Percentiles rank a stretch among this genome's conserved stretches.
Conservation (phyloP, 2,113 vertebrate species). For the Antennarius striatus region DNA sequence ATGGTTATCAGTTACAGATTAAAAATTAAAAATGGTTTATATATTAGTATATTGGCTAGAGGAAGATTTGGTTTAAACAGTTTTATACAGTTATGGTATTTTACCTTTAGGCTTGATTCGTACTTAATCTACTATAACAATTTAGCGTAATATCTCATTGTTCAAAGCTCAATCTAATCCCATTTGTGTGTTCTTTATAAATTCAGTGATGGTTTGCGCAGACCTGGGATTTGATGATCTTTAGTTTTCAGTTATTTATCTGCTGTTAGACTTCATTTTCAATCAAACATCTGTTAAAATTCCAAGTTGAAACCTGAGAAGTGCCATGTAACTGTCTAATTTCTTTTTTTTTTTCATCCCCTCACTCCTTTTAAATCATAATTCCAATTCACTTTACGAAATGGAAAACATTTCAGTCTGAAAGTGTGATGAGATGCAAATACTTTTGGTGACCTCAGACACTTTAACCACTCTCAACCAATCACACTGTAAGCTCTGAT, state of each 20-base stretch:
- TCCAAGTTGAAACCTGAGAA: slow-evolving; percentile 58
- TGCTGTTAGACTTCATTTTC: slow-evolving; percentile 40
- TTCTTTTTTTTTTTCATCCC: not conserved
- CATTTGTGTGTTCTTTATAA: slow-evolving; percentile 44
- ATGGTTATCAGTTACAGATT: slow-evolving; percentile 53
- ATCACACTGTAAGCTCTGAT: slow-evolving; percentile 65
- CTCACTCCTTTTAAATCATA: slow-evolving; percentile 46
- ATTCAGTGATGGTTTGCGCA: slow-evolving; percentile 44
- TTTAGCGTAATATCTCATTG: slow-evolving; percentile 42
- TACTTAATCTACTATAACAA: slow-evolving; percentile 53
- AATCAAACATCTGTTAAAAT: slow-evolving; percentile 48
- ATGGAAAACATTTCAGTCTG: slow-evolving; percentile 25
- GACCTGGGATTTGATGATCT: slow-evolving; percentile 44
- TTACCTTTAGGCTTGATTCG: slow-evolving; percentile 57
- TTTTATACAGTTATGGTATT: slow-evolving; percentile 55
- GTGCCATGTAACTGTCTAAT: slow-evolving; percentile 60
- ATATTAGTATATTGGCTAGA: slow-evolving; percentile 63
- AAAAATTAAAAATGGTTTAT: slow-evolving; percentile 64
- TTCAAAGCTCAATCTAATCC: slow-evolving; percentile 35
- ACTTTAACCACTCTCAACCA: slow-evolving; percentile 69
- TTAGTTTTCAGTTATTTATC: slow-evolving; percentile 31
- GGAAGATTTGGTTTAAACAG: slow-evolving; percentile 63
- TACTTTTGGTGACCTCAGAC: slow-evolving; percentile 68
- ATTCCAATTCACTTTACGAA: slow-evolving; percentile 46
- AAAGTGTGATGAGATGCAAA: slow-evolving; percentile 56